A percentile compares a stretch with the other conserved stretches of the same genome.
Evolutionary conservation across 2,797 vertebrate species (phyloP).

Genomic region (Melanogrammus aeglefinus): DNA sequence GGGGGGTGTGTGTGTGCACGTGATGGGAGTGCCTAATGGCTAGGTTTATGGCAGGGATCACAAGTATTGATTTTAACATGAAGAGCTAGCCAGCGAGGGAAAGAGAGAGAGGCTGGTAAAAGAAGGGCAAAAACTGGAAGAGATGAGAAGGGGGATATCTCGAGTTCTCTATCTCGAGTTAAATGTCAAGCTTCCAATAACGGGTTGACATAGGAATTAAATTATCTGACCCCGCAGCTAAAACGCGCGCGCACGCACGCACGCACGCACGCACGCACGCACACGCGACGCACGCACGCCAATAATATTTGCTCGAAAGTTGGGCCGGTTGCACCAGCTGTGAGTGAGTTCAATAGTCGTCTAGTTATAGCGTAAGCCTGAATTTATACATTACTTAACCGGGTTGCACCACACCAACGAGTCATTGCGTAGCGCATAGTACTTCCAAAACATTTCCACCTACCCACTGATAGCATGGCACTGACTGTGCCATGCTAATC

Average conservation of each 20-base stretch:
- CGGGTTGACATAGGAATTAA: slow-evolving; percentile 53
- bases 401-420: no score
- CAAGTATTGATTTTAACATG: slow-evolving; percentile 55
- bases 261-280: slow-evolving; percentile 18
- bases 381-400: no score
- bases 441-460: no score
- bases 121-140: not conserved
- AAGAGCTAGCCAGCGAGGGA: slow-evolving; percentile 25
- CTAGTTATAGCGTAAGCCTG: no score
- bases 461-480: no score
- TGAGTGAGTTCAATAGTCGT: no score
- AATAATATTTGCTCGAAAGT: slow-evolving; percentile 45
- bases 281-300: slow-evolving; percentile 1
- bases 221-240: slow-evolving; percentile 61
- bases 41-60: slow-evolving; percentile 61
- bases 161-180: slow-evolving; percentile 50
- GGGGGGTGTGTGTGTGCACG: slow-evolving; percentile 17
- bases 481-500: no score
- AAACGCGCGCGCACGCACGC: slow-evolving; percentile 33
- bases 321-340: no score
- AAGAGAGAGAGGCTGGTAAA: slow-evolving; percentile 10
- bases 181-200: slow-evolving; percentile 67
- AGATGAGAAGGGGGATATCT: not conserved
- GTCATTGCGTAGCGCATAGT: no score
- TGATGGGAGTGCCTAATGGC: slow-evolving; percentile 38